Conservation (phyloP, 2,888 invertebrate genomes). For the Invenusta paracnida region DNA sequence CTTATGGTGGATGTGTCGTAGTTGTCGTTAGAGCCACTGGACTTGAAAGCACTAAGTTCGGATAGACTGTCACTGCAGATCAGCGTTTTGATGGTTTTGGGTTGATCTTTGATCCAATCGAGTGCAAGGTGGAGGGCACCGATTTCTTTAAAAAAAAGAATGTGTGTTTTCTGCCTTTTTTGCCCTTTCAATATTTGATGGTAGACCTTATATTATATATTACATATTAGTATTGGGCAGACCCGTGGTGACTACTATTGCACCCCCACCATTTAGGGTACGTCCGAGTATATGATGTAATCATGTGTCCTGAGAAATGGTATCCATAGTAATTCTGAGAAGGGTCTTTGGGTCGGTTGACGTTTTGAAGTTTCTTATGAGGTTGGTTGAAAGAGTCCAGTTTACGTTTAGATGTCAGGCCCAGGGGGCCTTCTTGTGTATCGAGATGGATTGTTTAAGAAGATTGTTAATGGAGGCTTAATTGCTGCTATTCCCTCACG, state of each 20-base stretch:
- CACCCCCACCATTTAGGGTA: not conserved
- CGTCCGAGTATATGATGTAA: not conserved
- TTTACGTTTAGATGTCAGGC: not conserved
- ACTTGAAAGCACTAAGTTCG: too few relatives aligned
- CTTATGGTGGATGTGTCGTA: not conserved
- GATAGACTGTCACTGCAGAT: not conserved
- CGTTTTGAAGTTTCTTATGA: not conserved
- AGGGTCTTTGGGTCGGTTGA: not conserved
- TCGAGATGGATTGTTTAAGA: not conserved
- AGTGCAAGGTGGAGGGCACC: not conserved
- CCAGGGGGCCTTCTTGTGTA: not conserved
- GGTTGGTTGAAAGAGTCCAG: not conserved
- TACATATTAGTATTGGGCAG: too few relatives aligned
- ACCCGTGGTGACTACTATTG: not conserved
- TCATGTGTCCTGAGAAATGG: not conserved
- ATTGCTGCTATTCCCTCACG: too few relatives aligned
- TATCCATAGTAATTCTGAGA: not conserved
- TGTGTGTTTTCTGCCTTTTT: not conserved
- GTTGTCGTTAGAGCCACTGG: not conserved
- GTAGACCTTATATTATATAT: too few relatives aligned
- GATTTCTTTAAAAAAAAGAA: not conserved
- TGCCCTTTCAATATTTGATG: too few relatives aligned
- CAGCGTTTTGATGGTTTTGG: not conserved
- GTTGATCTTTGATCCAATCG: not conserved
- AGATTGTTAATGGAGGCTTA: too few relatives aligned